phyloP scores from a whole-genome alignment of 2,113 vertebrate species.

The Puffinus mauretanicus region DNA sequence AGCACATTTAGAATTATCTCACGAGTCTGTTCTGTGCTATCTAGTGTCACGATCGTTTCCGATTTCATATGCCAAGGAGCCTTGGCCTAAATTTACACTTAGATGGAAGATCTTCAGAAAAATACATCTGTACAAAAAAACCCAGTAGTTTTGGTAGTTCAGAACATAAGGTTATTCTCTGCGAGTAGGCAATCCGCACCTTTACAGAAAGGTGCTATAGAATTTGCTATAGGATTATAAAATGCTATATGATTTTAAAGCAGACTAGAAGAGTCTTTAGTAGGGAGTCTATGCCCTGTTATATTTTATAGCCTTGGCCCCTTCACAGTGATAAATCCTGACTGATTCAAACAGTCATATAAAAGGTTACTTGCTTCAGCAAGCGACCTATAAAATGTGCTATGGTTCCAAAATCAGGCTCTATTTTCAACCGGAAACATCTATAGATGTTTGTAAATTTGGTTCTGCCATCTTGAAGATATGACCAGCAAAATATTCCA shows the following conservation, averaged over 20 bases:
- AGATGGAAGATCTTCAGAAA: not conserved
- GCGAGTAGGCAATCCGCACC: not conserved
- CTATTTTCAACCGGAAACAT: not conserved
- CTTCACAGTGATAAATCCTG: not conserved
- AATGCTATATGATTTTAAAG: not conserved
- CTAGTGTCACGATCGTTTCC: not conserved
- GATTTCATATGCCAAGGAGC: not conserved
- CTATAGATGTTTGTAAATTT: not conserved
- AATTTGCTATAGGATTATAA: not conserved
- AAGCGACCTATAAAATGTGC: not conserved
- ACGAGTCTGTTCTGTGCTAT: not conserved
- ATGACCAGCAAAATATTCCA: not conserved
- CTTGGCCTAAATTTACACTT: not conserved
- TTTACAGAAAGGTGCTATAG: not conserved
- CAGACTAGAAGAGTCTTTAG: not conserved
- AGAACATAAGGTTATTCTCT: not conserved
- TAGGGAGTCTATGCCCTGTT: not conserved
- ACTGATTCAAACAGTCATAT: not conserved
- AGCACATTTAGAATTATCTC: not conserved
- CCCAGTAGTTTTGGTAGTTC: not conserved
- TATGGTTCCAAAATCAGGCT: not conserved
- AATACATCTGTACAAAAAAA: not conserved
- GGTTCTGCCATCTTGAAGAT: not conserved
- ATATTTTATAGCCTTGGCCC: not conserved
- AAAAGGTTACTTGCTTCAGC: not conserved